phyloP scores from a whole-genome alignment of 2,113 vertebrate species.

The Poeciliopsis occidentalis region DNA sequence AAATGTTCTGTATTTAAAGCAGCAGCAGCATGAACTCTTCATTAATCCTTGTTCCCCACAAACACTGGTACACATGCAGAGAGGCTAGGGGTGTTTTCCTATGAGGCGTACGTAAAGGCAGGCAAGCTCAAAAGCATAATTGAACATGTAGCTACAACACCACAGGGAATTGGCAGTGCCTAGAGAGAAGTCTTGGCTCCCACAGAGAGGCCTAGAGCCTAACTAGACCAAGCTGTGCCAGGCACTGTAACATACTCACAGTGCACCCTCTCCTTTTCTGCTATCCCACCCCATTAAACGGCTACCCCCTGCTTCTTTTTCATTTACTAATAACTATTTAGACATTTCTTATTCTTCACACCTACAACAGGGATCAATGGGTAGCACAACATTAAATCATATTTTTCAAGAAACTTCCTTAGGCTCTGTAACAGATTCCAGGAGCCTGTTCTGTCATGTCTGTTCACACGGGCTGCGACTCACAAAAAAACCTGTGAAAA shows the following conservation, averaged over 20 bases:
- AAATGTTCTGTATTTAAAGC: conserved; percentile 35
- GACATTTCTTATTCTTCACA: not conserved
- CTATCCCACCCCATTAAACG: conserved; percentile 35
- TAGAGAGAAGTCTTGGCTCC: conserved; percentile 71
- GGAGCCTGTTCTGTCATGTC: conserved; percentile 63
- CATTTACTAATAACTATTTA: conserved; percentile 20
- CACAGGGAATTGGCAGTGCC: conserved; percentile 75
- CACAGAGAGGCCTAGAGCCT: conserved; percentile 63
- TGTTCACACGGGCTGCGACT: conserved; percentile 17
- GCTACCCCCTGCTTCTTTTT: conserved; percentile 22
- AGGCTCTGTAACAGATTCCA: conserved; percentile 30
- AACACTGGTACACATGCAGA: conserved; percentile 44
- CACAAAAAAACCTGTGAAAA: not conserved
- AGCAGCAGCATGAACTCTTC: conserved; percentile 31
- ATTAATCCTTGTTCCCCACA: conserved; percentile 33
- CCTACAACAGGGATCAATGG: conserved; percentile 20
- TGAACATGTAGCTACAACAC: conserved; percentile 78
- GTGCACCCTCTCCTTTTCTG: conserved; percentile 31
- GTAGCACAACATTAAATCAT: conserved; percentile 14
- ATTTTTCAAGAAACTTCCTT: conserved; percentile 44
- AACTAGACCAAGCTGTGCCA: conserved; percentile 66
- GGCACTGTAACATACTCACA: conserved; percentile 58
- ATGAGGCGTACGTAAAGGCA: conserved; percentile 70
- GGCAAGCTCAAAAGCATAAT: conserved; percentile 74
- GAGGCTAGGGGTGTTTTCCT: conserved; percentile 50